Evolutionary conservation across 2,113 vertebrate genomes (phyloP).

Genomic region (Cricetomys ansorgei): DNA sequence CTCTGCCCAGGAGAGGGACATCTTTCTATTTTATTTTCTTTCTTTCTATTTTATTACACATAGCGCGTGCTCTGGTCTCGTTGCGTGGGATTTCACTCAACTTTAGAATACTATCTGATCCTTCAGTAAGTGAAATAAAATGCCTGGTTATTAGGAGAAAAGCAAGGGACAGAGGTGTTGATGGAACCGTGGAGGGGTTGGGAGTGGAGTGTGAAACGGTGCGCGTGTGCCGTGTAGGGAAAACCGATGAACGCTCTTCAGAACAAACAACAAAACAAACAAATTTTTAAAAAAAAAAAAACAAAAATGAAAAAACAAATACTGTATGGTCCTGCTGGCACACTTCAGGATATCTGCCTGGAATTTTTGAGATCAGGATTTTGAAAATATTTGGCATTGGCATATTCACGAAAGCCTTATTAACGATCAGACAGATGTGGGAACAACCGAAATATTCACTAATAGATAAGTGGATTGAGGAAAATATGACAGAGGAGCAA

Average conservation of each 20-base stretch:
- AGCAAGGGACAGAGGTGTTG: neutral
- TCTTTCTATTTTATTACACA: neutral
- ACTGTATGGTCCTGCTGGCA: too few species aligned
- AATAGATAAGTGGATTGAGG: neutral
- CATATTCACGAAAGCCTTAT: too few species aligned
- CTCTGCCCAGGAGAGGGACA: neutral
- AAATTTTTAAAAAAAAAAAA: too few species aligned
- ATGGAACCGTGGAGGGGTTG: neutral
- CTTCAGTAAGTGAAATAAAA: neutral
- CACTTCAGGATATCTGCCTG: neutral
- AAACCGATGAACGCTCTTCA: neutral
- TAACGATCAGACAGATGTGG: too few species aligned
- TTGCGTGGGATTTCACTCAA: neutral
- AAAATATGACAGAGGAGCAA: neutral
- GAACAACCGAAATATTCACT: neutral
- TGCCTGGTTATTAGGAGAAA: neutral
- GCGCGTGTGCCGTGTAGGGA: neutral
- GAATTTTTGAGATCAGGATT: neutral
- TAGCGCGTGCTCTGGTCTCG: neutral
- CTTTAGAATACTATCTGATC: neutral
- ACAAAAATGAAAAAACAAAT: neutral
- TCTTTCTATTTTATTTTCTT: too few species aligned
- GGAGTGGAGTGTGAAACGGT: neutral
- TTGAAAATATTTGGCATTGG: neutral
- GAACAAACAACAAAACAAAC: too few species aligned